Evolutionary conservation across 2,113 vertebrate genomes (phyloP).

Genomic region (Morone chrysops): DNA sequence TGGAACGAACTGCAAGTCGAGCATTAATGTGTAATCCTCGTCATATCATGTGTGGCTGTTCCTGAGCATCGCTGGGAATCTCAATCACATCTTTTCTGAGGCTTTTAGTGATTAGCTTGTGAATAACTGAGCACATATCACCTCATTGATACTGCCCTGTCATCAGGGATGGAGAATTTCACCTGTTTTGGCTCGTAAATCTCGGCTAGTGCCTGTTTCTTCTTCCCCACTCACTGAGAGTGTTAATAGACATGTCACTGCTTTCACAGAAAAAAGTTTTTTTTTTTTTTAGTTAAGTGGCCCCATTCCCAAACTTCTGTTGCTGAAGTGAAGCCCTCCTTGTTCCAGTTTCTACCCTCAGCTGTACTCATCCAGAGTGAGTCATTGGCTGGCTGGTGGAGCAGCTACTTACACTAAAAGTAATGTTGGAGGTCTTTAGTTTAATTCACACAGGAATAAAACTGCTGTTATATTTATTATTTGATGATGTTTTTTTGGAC

Average conservation of each 20-base stretch:
- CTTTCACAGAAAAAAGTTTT: not conserved
- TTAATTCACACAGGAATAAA: not conserved
- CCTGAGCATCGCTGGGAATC: too few species aligned
- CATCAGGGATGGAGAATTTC: not conserved
- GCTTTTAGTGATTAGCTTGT: constrained; percentile 1
- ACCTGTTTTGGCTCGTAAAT: constrained; percentile 26
- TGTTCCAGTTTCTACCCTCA: constrained; percentile 9
- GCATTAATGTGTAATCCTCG: not conserved
- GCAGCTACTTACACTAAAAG: not conserved
- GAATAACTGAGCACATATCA: constrained; percentile 6
- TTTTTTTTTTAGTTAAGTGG: not conserved
- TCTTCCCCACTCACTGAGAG: not conserved
- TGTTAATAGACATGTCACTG: constrained; percentile 15
- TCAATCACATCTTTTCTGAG: too few species aligned
- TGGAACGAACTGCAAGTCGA: constrained; percentile 16
- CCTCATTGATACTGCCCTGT: not conserved
- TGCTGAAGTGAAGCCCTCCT: constrained; percentile 22
- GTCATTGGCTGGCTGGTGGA: not conserved
- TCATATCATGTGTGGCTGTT: not conserved
- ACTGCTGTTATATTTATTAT: not conserved
- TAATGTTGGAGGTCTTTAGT: not conserved
- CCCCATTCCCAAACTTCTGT: not conserved
- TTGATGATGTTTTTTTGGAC: not conserved
- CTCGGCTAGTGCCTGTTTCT: constrained; percentile 18
- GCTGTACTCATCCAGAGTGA: constrained; percentile 7